These are phyloP conservation scores for Steinernema hermaphroditum DNA, from an alignment of 2,888 invertebrate species.

Conservation along the genomic window DNA sequence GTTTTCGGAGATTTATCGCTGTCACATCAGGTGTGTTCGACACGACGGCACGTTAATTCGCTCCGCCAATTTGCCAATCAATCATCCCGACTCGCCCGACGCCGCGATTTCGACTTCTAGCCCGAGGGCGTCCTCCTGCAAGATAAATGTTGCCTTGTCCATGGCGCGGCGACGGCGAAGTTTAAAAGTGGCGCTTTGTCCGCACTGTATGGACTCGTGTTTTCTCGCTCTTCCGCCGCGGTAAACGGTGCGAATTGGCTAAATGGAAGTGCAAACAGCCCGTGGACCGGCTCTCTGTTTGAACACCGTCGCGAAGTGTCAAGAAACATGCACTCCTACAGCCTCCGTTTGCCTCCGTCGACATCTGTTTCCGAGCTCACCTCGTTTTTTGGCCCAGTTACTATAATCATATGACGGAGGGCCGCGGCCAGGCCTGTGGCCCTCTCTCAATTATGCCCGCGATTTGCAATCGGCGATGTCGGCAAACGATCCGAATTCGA, in stretches of 20 bases:
- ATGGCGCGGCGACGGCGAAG: background rate
- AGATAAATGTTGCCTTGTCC: conserved; percentile 6
- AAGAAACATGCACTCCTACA: conserved; percentile 18
- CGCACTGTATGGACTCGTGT: too few species aligned
- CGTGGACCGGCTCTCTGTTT: conserved; percentile 1
- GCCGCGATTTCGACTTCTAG: background rate
- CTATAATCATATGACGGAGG: too few species aligned
- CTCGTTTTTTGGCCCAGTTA: too few species aligned
- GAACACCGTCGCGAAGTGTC: conserved; percentile 1
- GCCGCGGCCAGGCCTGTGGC: background rate
- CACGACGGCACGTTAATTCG: conserved; percentile 19
- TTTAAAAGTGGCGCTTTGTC: background rate
- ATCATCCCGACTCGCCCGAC: background rate
- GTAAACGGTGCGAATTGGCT: background rate
- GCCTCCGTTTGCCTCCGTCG: background rate
- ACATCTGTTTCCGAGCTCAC: too few species aligned
- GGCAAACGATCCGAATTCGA: background rate
- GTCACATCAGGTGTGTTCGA: conserved; percentile 26
- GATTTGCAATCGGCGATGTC: background rate
- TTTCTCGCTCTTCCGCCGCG: too few species aligned
- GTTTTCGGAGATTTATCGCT: conserved; percentile 10
- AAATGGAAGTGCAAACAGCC: conserved; percentile 22
- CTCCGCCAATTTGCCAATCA: conserved; percentile 16
- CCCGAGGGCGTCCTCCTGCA: background rate
- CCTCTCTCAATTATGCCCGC: background rate